Conservation (phyloP, 2,797 vertebrate genomes). For the Erethizon dorsatum region DNA sequence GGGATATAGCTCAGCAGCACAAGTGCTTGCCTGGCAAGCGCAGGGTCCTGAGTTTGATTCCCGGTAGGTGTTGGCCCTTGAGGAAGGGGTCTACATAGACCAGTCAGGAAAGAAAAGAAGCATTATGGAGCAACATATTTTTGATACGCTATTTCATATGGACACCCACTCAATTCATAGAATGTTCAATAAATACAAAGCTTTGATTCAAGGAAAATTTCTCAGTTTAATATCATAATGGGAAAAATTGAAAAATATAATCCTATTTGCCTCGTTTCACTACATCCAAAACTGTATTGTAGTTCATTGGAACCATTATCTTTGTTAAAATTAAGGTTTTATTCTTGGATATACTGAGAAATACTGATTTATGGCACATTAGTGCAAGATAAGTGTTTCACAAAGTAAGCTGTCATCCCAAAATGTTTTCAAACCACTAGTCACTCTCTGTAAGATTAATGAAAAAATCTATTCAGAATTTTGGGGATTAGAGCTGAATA, state of each 20-base stretch:
- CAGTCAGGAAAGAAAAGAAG: neutral
- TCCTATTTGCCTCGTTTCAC: neutral
- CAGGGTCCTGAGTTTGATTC: too few species aligned
- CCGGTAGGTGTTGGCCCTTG: neutral
- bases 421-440: neutral
- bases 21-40: too few species aligned
- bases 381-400: conserved; percentile 37
- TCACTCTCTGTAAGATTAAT: neutral
- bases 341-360: neutral
- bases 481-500: neutral
- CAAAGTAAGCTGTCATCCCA: neutral
- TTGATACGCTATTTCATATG: neutral
- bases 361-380: neutral
- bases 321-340: conserved; percentile 13
- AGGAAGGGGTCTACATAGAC: neutral
- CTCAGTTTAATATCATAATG: neutral
- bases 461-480: neutral
- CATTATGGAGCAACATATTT: neutral
- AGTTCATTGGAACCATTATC: neutral
- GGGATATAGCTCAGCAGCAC: too few species aligned
- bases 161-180: neutral
- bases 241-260: neutral
- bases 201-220: neutral
- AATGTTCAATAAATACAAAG: neutral
- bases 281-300: neutral